Percentiles rank a stretch among this genome's conserved stretches.
These are phyloP conservation scores for Chrysodeixis includens DNA, from an alignment of 2,888 invertebrate species.

Conservation along the genomic window DNA sequence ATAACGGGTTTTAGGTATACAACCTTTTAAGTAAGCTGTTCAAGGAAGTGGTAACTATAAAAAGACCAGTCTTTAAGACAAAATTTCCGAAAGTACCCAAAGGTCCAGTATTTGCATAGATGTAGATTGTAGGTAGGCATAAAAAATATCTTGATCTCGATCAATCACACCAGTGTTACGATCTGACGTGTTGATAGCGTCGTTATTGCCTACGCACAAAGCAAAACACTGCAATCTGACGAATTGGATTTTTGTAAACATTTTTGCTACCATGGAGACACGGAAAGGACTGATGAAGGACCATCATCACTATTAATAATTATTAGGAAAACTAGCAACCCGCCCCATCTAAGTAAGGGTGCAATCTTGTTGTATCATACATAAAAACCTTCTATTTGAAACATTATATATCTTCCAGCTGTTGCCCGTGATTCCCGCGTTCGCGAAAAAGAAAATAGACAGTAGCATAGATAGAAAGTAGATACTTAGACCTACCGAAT, in stretches of 20 bases:
- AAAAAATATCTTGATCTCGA: slow-evolving; percentile 47
- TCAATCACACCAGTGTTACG: slow-evolving; percentile 47
- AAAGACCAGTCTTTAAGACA: neutral
- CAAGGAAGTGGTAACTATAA: too few relatives aligned
- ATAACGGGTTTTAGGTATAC: too few relatives aligned
- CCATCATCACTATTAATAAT: too few relatives aligned
- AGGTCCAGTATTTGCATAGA: slow-evolving; percentile 45
- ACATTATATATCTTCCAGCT: too few relatives aligned
- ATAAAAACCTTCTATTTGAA: too few relatives aligned
- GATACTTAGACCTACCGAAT: too few relatives aligned
- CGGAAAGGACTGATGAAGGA: neutral
- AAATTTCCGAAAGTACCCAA: neutral
- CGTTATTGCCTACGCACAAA: slow-evolving; percentile 15
- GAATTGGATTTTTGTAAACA: neutral
- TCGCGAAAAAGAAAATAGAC: too few relatives aligned
- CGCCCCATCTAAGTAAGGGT: too few relatives aligned
- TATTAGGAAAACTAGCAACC: too few relatives aligned
- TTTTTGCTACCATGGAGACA: neutral
- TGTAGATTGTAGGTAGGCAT: slow-evolving; percentile 29
- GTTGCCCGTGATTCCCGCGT: too few relatives aligned
- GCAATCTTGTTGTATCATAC: too few relatives aligned
- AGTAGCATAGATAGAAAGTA: too few relatives aligned
- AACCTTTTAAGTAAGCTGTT: neutral
- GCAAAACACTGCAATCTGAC: slow-evolving; percentile 4
- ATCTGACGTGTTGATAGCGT: slow-evolving; percentile 42